These are phyloP conservation scores for Hemitrygon akajei DNA, from an alignment of 2,797 vertebrate genomes.

Conservation along the genomic window DNA sequence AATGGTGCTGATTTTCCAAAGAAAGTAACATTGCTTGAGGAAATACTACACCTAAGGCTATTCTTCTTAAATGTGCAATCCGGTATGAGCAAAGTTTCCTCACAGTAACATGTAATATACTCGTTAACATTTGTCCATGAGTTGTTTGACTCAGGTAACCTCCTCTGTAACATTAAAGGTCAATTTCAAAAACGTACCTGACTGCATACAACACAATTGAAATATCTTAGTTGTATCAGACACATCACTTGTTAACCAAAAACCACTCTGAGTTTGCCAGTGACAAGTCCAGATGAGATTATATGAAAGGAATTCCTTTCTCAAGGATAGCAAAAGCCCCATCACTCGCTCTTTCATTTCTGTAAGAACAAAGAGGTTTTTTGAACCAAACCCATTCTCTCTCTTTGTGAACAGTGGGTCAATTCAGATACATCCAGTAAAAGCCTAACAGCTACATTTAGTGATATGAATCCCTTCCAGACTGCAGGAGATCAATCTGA, in stretches of 20 bases:
- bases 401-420: conserved; percentile 34
- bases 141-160: not conserved
- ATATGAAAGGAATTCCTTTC: conserved; percentile 30
- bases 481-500: conserved; percentile 34
- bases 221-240: conserved; percentile 33
- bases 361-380: conserved; percentile 27
- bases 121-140: not conserved
- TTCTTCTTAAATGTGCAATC: not conserved
- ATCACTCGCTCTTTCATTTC: conserved; percentile 35
- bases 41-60: not conserved
- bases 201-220: conserved; percentile 23
- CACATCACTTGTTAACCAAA: conserved; percentile 35
- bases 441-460: conserved; percentile 36
- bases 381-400: conserved; percentile 18
- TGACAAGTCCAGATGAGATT: conserved; percentile 35
- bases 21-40: not conserved
- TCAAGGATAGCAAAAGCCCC: conserved; percentile 10
- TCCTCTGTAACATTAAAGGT: conserved; percentile 8
- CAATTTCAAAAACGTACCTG: conserved; percentile 10
- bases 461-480: conserved; percentile 34
- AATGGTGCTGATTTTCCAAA: no score
- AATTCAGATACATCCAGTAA: conserved; percentile 33
- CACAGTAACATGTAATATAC: not conserved
- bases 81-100: not conserved
- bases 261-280: conserved; percentile 31